phyloP scores from a whole-genome alignment of 2,797 vertebrate genomes.

The Amazona ochrocephala region DNA sequence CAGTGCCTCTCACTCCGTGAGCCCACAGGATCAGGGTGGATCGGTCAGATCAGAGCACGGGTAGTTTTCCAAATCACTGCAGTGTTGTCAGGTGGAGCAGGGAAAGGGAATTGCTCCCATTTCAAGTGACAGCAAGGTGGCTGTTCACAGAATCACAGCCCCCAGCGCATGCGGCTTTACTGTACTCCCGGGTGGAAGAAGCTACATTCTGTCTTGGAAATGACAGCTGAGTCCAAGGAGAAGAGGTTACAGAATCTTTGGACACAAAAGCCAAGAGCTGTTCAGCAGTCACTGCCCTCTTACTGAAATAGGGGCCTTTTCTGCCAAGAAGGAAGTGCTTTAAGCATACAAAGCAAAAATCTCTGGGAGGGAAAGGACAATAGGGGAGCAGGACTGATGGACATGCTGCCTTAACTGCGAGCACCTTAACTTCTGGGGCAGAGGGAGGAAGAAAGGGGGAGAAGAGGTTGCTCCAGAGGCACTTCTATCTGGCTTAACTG shows the following conservation, averaged over 20 bases:
- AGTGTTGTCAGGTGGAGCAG: neutral
- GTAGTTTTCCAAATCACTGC: neutral
- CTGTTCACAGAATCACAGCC: neutral
- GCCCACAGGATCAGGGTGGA: neutral
- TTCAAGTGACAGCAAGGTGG: neutral
- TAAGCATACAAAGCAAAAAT: neutral
- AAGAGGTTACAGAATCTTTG: neutral
- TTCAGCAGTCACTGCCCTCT: neutral
- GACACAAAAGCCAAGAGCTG: neutral
- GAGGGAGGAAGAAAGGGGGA: neutral
- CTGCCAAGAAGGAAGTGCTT: conserved; percentile 10
- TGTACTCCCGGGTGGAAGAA: rapidly evolving
- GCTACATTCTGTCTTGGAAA: neutral
- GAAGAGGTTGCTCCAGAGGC: neutral
- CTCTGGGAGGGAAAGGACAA: neutral
- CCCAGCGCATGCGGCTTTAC: rapidly evolving
- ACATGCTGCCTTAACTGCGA: neutral
- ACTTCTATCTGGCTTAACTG: neutral
- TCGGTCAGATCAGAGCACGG: neutral
- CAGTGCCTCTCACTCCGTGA: neutral
- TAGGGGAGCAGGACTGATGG: neutral
- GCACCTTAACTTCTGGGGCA: neutral
- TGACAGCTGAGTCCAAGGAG: neutral
- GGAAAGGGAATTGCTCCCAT: rapidly evolving
- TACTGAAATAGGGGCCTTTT: neutral